These are phyloP conservation scores for Zapus hudsonius DNA, from an alignment of 2,113 vertebrate genomes.

Conservation along the genomic window DNA sequence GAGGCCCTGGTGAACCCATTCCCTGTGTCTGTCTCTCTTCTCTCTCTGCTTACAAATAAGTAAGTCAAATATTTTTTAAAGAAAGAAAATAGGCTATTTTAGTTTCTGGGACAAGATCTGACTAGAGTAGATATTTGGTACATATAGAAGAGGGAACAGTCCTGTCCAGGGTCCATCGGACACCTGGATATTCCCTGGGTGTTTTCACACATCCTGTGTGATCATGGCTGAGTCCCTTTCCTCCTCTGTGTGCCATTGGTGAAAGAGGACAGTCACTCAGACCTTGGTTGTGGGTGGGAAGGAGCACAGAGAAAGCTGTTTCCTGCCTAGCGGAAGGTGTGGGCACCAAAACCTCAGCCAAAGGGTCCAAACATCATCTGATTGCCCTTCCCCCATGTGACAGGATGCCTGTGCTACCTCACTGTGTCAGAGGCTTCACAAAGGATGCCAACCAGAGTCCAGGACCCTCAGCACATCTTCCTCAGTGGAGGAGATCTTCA, in stretches of 20 bases:
- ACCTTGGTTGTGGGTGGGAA: not conserved
- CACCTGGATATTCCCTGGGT: not conserved
- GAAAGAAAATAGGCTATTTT: no score
- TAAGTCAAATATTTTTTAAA: no score
- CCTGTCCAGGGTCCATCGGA: not conserved
- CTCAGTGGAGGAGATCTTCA: not conserved
- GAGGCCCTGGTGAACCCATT: no score
- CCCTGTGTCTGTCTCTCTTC: no score
- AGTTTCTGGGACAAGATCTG: not conserved
- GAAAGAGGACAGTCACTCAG: not conserved
- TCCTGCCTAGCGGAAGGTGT: not conserved
- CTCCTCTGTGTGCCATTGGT: not conserved
- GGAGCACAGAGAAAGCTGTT: fast-evolving
- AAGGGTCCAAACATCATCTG: not conserved
- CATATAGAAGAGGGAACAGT: not conserved
- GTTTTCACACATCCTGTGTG: not conserved
- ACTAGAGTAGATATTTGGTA: not conserved
- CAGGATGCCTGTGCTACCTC: not conserved
- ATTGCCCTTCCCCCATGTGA: not conserved
- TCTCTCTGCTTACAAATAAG: no score
- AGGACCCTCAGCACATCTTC: not conserved
- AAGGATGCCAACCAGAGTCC: not conserved
- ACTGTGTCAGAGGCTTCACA: not conserved
- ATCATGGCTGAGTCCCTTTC: not conserved
- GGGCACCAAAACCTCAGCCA: not conserved